Conservation (phyloP, 2,888 invertebrate species). For the Megastigmus dorsalis region DNA sequence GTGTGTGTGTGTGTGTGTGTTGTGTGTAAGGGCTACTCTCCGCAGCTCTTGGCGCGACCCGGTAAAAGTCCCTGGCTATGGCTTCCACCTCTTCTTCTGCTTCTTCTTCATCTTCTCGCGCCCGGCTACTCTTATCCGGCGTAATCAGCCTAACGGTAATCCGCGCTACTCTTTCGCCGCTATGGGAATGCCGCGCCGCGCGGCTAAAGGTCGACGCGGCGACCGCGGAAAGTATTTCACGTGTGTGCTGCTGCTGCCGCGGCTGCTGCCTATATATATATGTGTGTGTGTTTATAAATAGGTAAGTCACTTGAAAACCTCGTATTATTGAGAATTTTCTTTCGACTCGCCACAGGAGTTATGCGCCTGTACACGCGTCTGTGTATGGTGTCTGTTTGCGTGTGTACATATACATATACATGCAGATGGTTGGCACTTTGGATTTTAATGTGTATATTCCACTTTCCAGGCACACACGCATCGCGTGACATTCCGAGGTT, state of each 20-base stretch:
- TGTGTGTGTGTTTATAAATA: not conserved
- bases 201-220: slow-evolving; percentile 46
- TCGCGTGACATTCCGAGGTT: slow-evolving; percentile 31
- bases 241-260: not conserved
- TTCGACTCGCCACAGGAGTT: not conserved
- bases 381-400: too few species aligned
- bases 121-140: slow-evolving; percentile 26
- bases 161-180: slow-evolving; percentile 44
- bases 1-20: too few species aligned
- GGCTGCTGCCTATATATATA: too few species aligned
- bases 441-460: not conserved
- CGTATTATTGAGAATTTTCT: slow-evolving; percentile 34
- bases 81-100: too few species aligned
- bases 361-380: not conserved
- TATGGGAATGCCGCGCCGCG: slow-evolving; percentile 47
- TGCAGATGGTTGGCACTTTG: too few species aligned
- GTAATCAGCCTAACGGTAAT: slow-evolving; percentile 53
- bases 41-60: too few species aligned
- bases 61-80: slow-evolving; percentile 27
- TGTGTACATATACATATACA: not conserved
- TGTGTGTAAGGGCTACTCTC: too few species aligned
- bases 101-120: too few species aligned
- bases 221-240: slow-evolving; percentile 37
- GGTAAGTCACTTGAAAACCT: too few species aligned
- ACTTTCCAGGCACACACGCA: not conserved